phyloP scores from a whole-genome alignment of 1,140 invertebrate species.

The Tetramorium simillimum region DNA sequence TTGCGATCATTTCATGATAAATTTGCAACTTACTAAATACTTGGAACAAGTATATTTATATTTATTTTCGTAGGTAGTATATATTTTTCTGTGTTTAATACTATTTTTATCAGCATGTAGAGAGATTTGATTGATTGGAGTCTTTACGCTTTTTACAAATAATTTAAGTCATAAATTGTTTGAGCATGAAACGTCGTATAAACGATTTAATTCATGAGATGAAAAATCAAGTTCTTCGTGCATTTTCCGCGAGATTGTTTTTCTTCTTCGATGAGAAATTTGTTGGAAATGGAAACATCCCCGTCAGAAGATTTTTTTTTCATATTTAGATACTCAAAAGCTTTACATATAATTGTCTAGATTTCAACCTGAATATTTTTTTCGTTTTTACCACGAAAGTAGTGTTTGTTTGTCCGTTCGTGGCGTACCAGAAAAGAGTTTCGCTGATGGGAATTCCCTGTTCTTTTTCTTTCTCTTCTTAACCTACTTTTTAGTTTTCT shows the following conservation, averaged over 20 bases:
- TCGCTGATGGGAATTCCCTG: conserved; percentile 1
- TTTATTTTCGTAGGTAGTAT: no score
- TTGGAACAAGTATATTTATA: no score
- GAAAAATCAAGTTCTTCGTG: neutral
- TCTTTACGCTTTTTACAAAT: neutral
- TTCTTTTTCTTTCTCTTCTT: conserved; percentile 15
- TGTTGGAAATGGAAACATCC: neutral
- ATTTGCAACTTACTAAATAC: no score
- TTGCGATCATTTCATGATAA: no score
- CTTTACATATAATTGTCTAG: neutral
- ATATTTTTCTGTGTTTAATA: no score
- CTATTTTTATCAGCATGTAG: neutral
- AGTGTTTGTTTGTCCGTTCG: conserved; percentile 2
- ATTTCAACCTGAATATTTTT: neutral
- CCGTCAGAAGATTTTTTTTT: no score
- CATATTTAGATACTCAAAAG: neutral
- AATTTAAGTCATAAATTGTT: neutral
- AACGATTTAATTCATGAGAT: neutral
- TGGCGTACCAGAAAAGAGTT: neutral
- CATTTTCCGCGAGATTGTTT: neutral
- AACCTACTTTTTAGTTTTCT: conserved; percentile 32
- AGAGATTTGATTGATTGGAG: neutral
- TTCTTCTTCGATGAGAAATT: neutral
- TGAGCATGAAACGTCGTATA: neutral
- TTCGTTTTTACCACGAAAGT: neutral